phyloP scores from a whole-genome alignment of 1,140 invertebrate species.

The Papilio dardanus region DNA sequence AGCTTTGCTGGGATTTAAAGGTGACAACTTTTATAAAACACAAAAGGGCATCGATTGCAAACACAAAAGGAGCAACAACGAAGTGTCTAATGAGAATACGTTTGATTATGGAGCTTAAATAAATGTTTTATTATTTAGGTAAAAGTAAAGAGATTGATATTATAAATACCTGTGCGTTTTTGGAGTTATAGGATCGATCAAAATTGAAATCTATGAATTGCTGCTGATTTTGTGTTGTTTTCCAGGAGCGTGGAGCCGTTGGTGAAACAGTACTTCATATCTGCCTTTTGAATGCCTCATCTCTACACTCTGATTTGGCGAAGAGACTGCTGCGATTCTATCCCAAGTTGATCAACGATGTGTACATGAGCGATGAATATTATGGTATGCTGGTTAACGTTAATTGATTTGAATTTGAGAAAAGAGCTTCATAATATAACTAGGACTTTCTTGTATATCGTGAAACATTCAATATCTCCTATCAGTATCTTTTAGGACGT shows the following conservation, averaged over 20 bases:
- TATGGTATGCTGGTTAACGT: slow-evolving; percentile 95
- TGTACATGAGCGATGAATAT: slow-evolving; percentile 98
- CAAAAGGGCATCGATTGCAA: no score
- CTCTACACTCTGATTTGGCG: slow-evolving; percentile 95
- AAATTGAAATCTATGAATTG: slow-evolving; percentile 2
- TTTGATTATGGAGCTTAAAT: no score
- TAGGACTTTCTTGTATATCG: neutral
- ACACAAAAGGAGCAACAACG: no score
- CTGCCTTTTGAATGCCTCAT: slow-evolving; percentile 95
- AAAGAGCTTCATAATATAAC: neutral
- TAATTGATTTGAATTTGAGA: neutral
- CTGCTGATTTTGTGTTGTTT: slow-evolving; percentile 28
- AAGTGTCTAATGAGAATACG: no score
- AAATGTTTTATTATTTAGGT: no score
- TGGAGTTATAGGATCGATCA: slow-evolving; percentile 76
- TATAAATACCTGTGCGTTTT: no score
- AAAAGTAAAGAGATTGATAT: no score
- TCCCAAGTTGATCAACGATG: slow-evolving; percentile 97
- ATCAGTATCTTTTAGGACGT: slow-evolving; percentile 1
- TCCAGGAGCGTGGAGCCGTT: slow-evolving; percentile 94
- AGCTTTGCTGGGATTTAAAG: slow-evolving; percentile 95
- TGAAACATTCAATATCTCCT: neutral
- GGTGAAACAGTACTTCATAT: slow-evolving; percentile 97
- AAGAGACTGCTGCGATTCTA: slow-evolving; percentile 95
- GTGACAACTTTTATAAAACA: no score